These are phyloP conservation scores for Meloe dianella DNA, from an alignment of 2,888 invertebrate genomes.

Conservation along the genomic window DNA sequence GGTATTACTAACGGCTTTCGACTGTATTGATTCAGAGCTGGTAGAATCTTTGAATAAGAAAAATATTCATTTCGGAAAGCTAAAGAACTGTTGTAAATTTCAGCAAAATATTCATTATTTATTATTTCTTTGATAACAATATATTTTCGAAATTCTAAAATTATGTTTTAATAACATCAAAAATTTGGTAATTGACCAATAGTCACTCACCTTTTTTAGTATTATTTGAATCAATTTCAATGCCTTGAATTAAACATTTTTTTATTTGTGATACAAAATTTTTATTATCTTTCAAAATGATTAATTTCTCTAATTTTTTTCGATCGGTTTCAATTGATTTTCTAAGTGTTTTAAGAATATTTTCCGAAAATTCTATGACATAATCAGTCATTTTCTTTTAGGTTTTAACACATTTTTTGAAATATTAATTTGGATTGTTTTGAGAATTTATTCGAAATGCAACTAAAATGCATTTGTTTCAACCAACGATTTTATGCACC, in stretches of 20 bases:
- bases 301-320: not conserved
- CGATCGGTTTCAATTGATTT: not conserved
- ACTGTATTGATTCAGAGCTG: constrained; percentile 8
- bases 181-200: not conserved
- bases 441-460: not conserved
- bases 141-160: constrained; percentile 1
- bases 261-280: not conserved
- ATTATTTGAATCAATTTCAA: not conserved
- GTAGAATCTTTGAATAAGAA: constrained; percentile 11
- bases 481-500: not conserved
- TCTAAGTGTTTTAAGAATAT: not conserved
- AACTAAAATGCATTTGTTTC: constrained; percentile 4
- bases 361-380: not conserved
- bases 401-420: not conserved
- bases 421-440: not conserved
- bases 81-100: not conserved
- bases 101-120: not conserved
- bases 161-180: not conserved
- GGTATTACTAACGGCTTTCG: not conserved
- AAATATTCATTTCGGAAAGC: constrained; percentile 11
- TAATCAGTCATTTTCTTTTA: no score
- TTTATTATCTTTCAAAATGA: not conserved
- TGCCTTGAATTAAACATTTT: not conserved
- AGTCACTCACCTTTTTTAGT: not conserved
- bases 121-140: constrained; percentile 5